phyloP scores from a whole-genome alignment of 35 echinoderm and acorn worm genomes.

The Hemicentrotus pulcherrimus region DNA sequence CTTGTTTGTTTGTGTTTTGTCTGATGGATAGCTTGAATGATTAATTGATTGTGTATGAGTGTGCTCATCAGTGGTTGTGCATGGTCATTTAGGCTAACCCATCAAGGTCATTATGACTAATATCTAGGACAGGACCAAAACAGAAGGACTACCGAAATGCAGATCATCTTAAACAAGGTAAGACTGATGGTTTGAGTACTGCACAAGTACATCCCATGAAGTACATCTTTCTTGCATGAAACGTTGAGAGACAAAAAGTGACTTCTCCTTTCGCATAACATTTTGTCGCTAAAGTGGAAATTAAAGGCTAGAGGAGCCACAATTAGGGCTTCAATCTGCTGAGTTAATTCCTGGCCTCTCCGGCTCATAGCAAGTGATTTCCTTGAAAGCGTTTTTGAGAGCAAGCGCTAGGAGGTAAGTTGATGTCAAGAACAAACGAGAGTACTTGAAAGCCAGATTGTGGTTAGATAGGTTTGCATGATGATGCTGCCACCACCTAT shows the following conservation, averaged over 20 bases:
- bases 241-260: background rate
- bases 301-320: too few species aligned
- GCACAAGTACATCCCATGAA: background rate
- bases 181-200: background rate
- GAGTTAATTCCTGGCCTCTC: too few species aligned
- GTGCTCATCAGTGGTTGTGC: background rate
- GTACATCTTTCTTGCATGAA: background rate
- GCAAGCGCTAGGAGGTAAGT: background rate
- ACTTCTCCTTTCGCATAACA: too few species aligned
- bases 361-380: too few species aligned
- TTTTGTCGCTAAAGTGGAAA: too few species aligned
- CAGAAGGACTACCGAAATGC: background rate
- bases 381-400: background rate
- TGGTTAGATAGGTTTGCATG: background rate
- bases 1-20: too few species aligned
- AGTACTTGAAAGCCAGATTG: background rate
- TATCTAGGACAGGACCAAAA: constrained; percentile 1
- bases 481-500: background rate
- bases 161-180: background rate
- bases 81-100: background rate
- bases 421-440: background rate
- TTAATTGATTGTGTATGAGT: background rate
- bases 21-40: background rate
- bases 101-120: background rate
- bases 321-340: too few species aligned